Percentiles rank a stretch among this genome's conserved stretches.
phyloP scores from a whole-genome alignment of 1,140 invertebrate species.

The Trachymyrmex cornetzi region DNA sequence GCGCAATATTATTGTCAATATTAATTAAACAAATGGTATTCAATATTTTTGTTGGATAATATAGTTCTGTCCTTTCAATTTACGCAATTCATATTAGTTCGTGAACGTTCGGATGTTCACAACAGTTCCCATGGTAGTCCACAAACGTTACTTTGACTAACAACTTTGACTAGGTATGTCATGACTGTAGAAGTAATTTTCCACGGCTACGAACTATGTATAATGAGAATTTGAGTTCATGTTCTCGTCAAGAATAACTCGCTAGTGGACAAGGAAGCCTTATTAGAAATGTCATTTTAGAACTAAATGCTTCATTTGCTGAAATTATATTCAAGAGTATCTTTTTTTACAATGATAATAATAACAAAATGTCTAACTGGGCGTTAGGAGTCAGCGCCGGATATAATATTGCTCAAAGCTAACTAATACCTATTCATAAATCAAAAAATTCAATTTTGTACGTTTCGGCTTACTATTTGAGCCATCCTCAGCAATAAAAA shows the following conservation, averaged over 20 bases:
- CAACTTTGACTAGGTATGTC: slow-evolving; percentile 61
- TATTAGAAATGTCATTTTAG: slow-evolving; percentile 24
- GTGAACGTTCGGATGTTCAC: slow-evolving; percentile 46
- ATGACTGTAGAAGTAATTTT: slow-evolving; percentile 57
- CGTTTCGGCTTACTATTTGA: no score
- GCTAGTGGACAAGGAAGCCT: slow-evolving; percentile 35
- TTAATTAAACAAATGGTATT: neutral
- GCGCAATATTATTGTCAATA: neutral
- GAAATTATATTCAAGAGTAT: neutral
- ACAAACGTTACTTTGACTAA: slow-evolving; percentile 52
- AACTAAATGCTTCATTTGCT: slow-evolving; percentile 32
- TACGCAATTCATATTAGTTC: slow-evolving; percentile 32
- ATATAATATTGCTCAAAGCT: no score
- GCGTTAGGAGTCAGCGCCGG: no score
- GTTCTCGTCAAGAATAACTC: slow-evolving; percentile 51
- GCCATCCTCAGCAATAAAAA: no score
- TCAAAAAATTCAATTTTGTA: no score
- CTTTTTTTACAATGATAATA: no score
- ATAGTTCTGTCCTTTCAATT: slow-evolving; percentile 38
- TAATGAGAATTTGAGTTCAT: slow-evolving; percentile 55
- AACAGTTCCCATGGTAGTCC: slow-evolving; percentile 49
- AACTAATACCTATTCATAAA: no score
- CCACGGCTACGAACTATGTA: slow-evolving; percentile 47
- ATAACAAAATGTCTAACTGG: no score
- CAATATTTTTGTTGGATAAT: slow-evolving; percentile 26